Evolutionary conservation across 2,113 vertebrate genomes (phyloP).

Genomic region (Pogona vitticeps): DNA sequence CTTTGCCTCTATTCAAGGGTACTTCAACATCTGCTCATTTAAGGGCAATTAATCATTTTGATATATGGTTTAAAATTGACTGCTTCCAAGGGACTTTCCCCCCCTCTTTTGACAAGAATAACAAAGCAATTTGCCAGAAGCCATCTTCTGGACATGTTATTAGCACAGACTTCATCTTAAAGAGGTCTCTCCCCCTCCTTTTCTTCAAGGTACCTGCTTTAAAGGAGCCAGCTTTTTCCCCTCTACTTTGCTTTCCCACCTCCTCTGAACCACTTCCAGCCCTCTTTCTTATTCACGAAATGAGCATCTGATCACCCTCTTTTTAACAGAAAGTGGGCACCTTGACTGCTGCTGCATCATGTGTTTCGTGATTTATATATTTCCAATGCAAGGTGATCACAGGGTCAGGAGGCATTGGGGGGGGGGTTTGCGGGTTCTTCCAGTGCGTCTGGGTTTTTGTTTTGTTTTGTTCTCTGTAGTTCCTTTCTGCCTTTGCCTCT

Average conservation of each 20-base stretch:
- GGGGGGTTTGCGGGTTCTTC: not conserved
- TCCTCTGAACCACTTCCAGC: constrained; percentile 71
- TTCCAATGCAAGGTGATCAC: constrained; percentile 46
- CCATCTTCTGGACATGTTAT: constrained; percentile 93
- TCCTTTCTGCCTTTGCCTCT: fast-evolving
- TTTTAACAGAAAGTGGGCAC: constrained; percentile 78
- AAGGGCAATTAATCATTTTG: constrained; percentile 99
- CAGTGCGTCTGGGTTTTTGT: not conserved
- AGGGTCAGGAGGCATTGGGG: not conserved
- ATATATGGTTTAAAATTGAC: constrained; percentile 97
- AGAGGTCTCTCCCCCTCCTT: constrained; percentile 70
- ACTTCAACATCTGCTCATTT: constrained; percentile 96
- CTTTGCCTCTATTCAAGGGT: constrained; percentile 86
- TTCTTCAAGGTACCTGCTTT: constrained; percentile 77
- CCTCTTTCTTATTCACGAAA: constrained; percentile 73
- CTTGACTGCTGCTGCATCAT: constrained; percentile 61
- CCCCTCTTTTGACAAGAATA: constrained; percentile 92
- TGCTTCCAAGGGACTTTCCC: constrained; percentile 89
- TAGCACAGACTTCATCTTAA: constrained; percentile 88
- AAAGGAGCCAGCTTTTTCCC: constrained; percentile 64
- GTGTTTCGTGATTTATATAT: constrained; percentile 69
- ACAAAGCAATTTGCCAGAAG: constrained; percentile 99
- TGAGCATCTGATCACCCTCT: constrained; percentile 72
- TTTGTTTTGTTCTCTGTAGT: not conserved
- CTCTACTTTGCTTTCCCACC: constrained; percentile 50